Evolutionary conservation across 2,797 vertebrate genomes (phyloP).

Genomic region (Bufotes viridis): DNA sequence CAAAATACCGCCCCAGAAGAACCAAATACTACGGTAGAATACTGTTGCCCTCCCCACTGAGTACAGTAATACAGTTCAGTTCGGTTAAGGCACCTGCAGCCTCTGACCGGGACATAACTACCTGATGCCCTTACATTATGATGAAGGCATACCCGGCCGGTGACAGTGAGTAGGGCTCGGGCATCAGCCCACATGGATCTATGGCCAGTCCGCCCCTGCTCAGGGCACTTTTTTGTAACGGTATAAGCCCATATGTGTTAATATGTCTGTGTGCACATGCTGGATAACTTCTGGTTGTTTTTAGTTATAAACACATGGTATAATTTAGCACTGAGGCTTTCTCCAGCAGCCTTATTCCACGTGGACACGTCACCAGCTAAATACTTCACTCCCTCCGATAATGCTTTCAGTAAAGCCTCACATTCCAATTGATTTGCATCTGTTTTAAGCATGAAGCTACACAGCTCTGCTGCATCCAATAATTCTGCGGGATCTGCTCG

Average conservation of each 20-base stretch:
- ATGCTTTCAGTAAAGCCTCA: not conserved
- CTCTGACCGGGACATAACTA: too few relatives aligned
- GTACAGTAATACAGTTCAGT: too few relatives aligned
- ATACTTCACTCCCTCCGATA: conserved; percentile 7
- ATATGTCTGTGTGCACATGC: not conserved
- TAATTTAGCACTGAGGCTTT: not conserved
- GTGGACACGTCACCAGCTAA: conserved; percentile 41
- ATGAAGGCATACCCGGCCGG: too few relatives aligned
- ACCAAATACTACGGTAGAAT: too few relatives aligned
- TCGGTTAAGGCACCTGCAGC: too few relatives aligned
- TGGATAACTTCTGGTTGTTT: not conserved
- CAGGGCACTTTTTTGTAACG: not conserved
- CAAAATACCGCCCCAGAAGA: too few relatives aligned
- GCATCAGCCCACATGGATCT: too few relatives aligned
- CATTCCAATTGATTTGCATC: conserved; percentile 28
- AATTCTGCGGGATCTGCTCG: not conserved
- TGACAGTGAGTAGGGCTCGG: too few relatives aligned
- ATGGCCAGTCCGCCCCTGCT: too few relatives aligned
- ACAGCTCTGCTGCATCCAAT: conserved; percentile 12
- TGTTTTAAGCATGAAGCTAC: conserved; percentile 48
- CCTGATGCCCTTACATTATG: too few relatives aligned
- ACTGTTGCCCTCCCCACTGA: too few relatives aligned
- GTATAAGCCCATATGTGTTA: not conserved
- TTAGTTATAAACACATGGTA: not conserved
- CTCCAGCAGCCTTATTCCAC: not conserved